Evolutionary conservation across 1,140 invertebrate genomes (phyloP).

Genomic region (Drosophila guanche): DNA sequence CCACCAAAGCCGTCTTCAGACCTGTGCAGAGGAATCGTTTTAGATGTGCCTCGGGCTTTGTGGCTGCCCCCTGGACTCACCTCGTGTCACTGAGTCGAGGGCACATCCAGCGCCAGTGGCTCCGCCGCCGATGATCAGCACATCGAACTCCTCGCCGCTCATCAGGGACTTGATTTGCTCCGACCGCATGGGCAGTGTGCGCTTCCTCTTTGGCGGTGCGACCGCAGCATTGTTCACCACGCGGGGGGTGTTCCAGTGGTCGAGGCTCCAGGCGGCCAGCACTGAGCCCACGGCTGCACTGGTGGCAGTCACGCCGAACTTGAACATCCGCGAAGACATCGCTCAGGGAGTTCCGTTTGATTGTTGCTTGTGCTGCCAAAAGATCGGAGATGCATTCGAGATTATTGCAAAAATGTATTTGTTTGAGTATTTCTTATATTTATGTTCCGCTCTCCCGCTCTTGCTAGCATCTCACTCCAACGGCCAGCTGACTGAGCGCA

Average conservation of each 20-base stretch:
- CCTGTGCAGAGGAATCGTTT: slow-evolving; percentile 2
- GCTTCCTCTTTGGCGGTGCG: slow-evolving; percentile 86
- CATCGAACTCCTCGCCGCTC: slow-evolving; percentile 91
- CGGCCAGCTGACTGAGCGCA: no score
- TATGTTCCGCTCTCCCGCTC: no score
- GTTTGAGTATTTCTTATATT: no score
- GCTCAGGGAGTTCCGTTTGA: slow-evolving; percentile 31
- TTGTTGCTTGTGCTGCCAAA: slow-evolving; percentile 28
- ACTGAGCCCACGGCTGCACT: slow-evolving; percentile 74
- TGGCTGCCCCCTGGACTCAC: slow-evolving; percentile 7
- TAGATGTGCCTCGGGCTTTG: not conserved
- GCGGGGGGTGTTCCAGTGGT: slow-evolving; percentile 73
- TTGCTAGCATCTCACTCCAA: no score
- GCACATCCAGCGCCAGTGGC: slow-evolving; percentile 97
- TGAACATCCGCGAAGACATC: slow-evolving; percentile 81
- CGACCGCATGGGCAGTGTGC: slow-evolving; percentile 90
- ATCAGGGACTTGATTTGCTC: slow-evolving; percentile 93
- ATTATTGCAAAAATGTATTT: no score
- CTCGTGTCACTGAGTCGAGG: slow-evolving; percentile 94
- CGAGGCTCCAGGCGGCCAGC: slow-evolving; percentile 71
- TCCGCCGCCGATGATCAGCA: slow-evolving; percentile 98
- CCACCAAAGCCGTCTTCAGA: slow-evolving; percentile 97
- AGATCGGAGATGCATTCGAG: not conserved
- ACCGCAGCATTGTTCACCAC: slow-evolving; percentile 84
- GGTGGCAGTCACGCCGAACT: slow-evolving; percentile 76